These are phyloP conservation scores for Rhadinocentrus ornatus DNA, from an alignment of 2,797 vertebrate genomes.

Conservation along the genomic window DNA sequence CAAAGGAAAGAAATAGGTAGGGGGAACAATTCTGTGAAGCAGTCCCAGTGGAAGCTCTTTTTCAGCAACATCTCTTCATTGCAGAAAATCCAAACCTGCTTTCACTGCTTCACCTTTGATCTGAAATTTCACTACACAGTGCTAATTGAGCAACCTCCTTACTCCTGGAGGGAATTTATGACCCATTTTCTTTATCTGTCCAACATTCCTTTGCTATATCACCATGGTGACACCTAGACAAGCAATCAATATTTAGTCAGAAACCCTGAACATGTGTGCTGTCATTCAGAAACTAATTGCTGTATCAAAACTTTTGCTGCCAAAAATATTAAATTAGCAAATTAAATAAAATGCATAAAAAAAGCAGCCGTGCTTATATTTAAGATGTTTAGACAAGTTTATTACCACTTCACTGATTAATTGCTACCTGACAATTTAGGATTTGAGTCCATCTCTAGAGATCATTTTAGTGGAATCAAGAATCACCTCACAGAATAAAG, in stretches of 20 bases:
- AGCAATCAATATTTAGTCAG: slow-evolving; percentile 55
- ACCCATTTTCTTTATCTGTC: slow-evolving; percentile 50
- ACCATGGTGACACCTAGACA: slow-evolving; percentile 38
- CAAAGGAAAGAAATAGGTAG: slow-evolving; percentile 12
- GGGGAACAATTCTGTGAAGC: not conserved
- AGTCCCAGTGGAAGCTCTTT: slow-evolving; percentile 16
- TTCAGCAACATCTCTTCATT: slow-evolving; percentile 6
- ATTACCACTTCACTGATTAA: not conserved
- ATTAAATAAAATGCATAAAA: not conserved
- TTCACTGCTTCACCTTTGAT: slow-evolving; percentile 61
- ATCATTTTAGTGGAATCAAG: slow-evolving; percentile 19
- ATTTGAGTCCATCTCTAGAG: slow-evolving; percentile 8
- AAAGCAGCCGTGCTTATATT: not conserved
- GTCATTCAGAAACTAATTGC: not conserved
- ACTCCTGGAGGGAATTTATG: slow-evolving; percentile 50
- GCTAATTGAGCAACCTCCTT: slow-evolving; percentile 42
- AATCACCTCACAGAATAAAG: slow-evolving; percentile 9
- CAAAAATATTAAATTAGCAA: not conserved
- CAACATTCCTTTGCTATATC: slow-evolving; percentile 46
- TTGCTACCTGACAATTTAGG: slow-evolving; percentile 3
- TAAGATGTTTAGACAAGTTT: not conserved
- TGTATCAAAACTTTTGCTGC: not conserved
- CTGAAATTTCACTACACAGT: slow-evolving; percentile 38
- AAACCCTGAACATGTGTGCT: slow-evolving; percentile 29
- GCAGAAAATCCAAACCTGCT: slow-evolving; percentile 38